These are phyloP conservation scores for Glaucomys volans DNA, from an alignment of 2,113 vertebrate species.

Conservation along the genomic window DNA sequence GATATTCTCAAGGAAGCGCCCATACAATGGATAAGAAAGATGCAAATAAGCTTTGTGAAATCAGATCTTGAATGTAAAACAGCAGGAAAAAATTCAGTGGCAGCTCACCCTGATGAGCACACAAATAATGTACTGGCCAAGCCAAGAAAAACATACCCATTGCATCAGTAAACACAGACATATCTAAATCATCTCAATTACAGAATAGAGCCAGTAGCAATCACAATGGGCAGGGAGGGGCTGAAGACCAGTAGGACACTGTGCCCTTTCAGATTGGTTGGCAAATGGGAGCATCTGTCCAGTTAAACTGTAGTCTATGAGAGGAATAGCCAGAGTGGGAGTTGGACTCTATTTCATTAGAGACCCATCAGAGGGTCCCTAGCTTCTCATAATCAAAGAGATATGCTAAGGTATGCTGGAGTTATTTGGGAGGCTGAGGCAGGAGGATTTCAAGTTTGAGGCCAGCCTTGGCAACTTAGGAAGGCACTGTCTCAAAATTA, in stretches of 20 bases:
- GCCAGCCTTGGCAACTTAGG: neutral
- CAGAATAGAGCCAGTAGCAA: neutral
- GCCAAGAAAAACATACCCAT: constrained; percentile 60
- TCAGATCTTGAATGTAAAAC: neutral
- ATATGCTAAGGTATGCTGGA: neutral
- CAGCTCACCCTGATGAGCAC: constrained; percentile 64
- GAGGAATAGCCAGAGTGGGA: neutral
- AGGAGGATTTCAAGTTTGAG: neutral
- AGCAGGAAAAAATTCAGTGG: neutral
- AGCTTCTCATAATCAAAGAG: neutral
- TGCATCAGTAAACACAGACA: constrained; percentile 72
- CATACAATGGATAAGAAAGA: neutral
- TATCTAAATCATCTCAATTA: constrained; percentile 64
- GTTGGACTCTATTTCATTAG: neutral
- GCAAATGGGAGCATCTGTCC: neutral
- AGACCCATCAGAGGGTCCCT: neutral
- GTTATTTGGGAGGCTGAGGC: neutral
- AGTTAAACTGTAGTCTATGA: neutral
- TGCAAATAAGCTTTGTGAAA: constrained; percentile 51
- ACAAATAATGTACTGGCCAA: constrained; percentile 40
- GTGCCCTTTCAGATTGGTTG: neutral
- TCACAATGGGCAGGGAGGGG: neutral
- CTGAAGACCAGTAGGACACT: neutral
- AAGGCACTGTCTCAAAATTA: neutral
- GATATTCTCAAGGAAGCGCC: neutral